These are phyloP conservation scores for Toxostoma redivivum DNA, from an alignment of 2,113 vertebrate genomes.

Conservation along the genomic window DNA sequence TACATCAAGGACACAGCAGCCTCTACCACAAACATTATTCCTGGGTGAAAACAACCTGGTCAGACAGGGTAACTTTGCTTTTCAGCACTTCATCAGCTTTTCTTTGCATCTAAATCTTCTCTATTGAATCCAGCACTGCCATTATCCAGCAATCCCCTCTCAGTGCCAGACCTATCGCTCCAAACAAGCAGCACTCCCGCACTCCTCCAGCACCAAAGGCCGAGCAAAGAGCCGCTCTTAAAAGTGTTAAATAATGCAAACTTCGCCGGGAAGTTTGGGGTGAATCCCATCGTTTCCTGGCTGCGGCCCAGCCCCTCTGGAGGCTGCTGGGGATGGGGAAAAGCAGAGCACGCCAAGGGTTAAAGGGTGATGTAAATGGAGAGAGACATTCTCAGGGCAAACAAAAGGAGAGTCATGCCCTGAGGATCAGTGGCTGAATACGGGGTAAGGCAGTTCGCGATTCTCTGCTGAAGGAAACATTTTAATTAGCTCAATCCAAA, in stretches of 20 bases:
- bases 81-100: not conserved
- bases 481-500: conserved; percentile 67
- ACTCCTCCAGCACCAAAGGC: not conserved
- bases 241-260: not conserved
- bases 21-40: not conserved
- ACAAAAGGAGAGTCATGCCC: conserved; percentile 61
- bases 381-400: conserved; percentile 56
- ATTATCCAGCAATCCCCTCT: not conserved
- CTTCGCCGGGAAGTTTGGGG: not conserved
- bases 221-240: not conserved
- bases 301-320: not conserved
- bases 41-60: not conserved
- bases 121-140: not conserved
- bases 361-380: conserved; percentile 57
- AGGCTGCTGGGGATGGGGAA: not conserved
- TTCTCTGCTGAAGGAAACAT: conserved; percentile 35
- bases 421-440: conserved; percentile 39
- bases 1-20: conserved; percentile 3
- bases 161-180: not conserved
- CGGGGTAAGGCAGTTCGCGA: not conserved
- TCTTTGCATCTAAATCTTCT: not conserved
- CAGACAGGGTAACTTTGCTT: not conserved
- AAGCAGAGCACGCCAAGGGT: not conserved
- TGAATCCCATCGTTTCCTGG: not conserved
- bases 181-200: not conserved